Evolutionary conservation across 2,888 invertebrate genomes (phyloP), one percentile per base, ranked within the genome.

Genomic region (Elmis aenea): DNA sequence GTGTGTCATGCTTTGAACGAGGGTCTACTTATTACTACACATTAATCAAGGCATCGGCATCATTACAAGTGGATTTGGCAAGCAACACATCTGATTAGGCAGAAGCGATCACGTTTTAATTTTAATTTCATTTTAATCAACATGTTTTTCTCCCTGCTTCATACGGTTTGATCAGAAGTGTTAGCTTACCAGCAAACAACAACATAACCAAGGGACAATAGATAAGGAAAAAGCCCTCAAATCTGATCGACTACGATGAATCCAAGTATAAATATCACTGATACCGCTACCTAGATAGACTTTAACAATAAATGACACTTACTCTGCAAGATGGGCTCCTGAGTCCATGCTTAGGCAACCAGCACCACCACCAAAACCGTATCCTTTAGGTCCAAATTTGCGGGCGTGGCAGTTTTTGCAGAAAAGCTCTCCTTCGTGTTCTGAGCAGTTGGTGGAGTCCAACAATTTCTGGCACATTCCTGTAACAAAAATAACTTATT

Each of bases 391-490:
- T 67, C 97, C 97, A 73, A 86, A 96, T 79, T 95, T 94, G 68
- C 95, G 86, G 60, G 84, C 96, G 72, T 99, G 95, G 79, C 99
- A 95, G 64, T 81, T 77, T 77, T 95, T 96, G 83, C 97, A 99
- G 83, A 75, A 97, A 58, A 97, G 80, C 73, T 92, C 88, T 64
- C 88, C 89, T 66, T 94, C 94, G 77, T 97, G 97, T 71, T 95
- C 94, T 61, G 93, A 79, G 76, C 92, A 92, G 77, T 93, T 97
- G 76, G 95, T 96, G 61, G 95, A 95, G 75, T 99, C 97, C 72
- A 99, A 81, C 76, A 91, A 79, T 76, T 97, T 97, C 73, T 87
- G 83, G 82, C 97, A 97, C 76, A 96, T 76, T 68, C 89, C 93
- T 93, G 70, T 9, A 61, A 59, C 20, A 30, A 26, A 14, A 14